Base-by-base conservation (phyloP, 2,797 vertebrate species). In the Crossoptilon crossoptilon region DNA sequence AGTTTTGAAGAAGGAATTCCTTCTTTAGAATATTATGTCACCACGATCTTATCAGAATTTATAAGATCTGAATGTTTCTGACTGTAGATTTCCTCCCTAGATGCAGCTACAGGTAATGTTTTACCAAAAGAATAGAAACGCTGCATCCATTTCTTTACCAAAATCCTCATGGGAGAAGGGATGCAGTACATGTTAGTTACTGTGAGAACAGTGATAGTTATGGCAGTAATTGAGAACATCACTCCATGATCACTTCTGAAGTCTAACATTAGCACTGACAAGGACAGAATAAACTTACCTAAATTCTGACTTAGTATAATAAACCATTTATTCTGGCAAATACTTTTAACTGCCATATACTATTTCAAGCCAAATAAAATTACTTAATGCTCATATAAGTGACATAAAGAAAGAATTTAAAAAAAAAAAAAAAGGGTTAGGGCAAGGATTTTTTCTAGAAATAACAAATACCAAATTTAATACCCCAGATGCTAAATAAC, bases 331-430 rank as follows among this genome's bases (percentile, higher is more conserved):
- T 83, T 79, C 33, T 23, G n/a, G 70, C 24, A 66, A 78, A 70
- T 44, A 49, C 21, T 63, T 91, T 27, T 22, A 70, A 63, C 8
- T 82, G 55, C 21, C 19, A 63, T 39, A 41, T 7, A 14, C 9
- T 27, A 63, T 48, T 71, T 90, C 68, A 87, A 88, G 67, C 7
- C 39, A 74, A 85, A 44, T 8, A 85, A 41, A 64, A 70, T 26
- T 51, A 78, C 48, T 46, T 60, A 68, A 72, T 78, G 62, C 15
- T 69, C 53, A 86, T 14, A 18, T 73, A 77, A 46, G 26, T 73
- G 76, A 73, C 26, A 62, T 39, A 53, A 86, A 77, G 21, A 29
- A 78, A 62, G 35, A 90, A 71, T 41, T 11, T 48, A 87, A 74
- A 43, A 18, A 13, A 49, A 18, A 13, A 49, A n/a, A 10, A 46